A percentile compares a stretch with the other conserved stretches of the same genome.
phyloP scores from a whole-genome alignment of 2,888 invertebrate species.

The Chamaedrilus cognettii region DNA sequence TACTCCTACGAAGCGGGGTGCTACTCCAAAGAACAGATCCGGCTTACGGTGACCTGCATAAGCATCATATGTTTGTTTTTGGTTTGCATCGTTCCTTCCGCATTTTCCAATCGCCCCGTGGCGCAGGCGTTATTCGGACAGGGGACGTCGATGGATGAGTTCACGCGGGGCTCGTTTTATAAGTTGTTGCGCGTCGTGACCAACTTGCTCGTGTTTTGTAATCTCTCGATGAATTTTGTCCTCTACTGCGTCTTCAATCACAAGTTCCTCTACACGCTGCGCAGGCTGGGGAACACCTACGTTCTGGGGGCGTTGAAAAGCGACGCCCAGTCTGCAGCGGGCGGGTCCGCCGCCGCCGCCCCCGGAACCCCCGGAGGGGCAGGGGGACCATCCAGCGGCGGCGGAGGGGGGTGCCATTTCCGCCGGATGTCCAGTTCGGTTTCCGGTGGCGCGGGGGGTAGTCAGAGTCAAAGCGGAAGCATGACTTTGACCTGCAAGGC shows the following conservation, averaged over 20 bases:
- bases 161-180: slow-evolving; percentile 41
- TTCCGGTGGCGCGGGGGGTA: no score
- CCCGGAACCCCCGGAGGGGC: no score
- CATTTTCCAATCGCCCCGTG: slow-evolving; percentile 48
- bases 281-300: slow-evolving; percentile 12
- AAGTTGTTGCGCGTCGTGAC: slow-evolving; percentile 41
- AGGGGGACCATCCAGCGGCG: no score
- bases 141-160: slow-evolving; percentile 32
- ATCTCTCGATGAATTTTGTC: slow-evolving; percentile 53
- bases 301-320: neutral
- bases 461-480: no score
- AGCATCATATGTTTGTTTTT: slow-evolving; percentile 51
- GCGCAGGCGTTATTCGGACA: slow-evolving; percentile 46
- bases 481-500: no score
- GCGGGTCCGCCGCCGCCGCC: no score
- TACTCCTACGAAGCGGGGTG: slow-evolving; percentile 27
- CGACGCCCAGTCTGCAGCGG: no score
- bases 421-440: no score
- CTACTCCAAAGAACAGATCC: slow-evolving; percentile 48
- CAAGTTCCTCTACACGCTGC: slow-evolving; percentile 32
- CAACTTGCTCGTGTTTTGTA: slow-evolving; percentile 49
- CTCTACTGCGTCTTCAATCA: slow-evolving; percentile 52
- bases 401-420: no score
- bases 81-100: slow-evolving; percentile 51
- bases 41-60: slow-evolving; percentile 51